Evolutionary conservation across 2,113 vertebrate species (phyloP).

Genomic region (Phrynocephalus versicolor): DNA sequence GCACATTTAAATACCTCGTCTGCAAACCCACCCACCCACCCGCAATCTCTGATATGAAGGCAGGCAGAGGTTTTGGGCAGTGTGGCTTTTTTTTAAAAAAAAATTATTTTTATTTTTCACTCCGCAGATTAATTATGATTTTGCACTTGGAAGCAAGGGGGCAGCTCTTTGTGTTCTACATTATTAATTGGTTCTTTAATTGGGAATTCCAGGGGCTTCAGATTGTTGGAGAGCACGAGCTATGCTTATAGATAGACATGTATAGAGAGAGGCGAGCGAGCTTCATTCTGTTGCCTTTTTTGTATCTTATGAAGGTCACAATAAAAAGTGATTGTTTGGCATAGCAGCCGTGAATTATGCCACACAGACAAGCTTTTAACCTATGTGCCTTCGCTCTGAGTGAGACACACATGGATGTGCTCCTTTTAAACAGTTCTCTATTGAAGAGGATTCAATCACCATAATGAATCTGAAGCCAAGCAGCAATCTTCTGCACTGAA

Average conservation of each 20-base stretch:
- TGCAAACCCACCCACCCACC: constrained; percentile 65
- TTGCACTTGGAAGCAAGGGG: constrained; percentile 80
- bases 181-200: constrained; percentile 95
- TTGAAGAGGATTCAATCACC: constrained; percentile 95
- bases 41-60: constrained; percentile 74
- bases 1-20: constrained; percentile 83
- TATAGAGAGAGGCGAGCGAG: constrained; percentile 54
- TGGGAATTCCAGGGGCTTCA: constrained; percentile 86
- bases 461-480: constrained; percentile 93
- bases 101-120: constrained; percentile 75
- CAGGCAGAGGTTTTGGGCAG: constrained; percentile 64
- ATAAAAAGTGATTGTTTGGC: constrained; percentile 92
- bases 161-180: constrained; percentile 84
- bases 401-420: constrained; percentile 81
- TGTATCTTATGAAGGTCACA: constrained; percentile 92
- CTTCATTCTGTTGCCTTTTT: constrained; percentile 79
- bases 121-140: constrained; percentile 85
- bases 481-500: constrained; percentile 91
- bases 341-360: constrained; percentile 89
- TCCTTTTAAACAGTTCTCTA: constrained; percentile 91
- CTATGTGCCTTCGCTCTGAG: constrained; percentile 87
- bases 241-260: constrained; percentile 50
- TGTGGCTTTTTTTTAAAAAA: background rate
- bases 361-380: constrained; percentile 94
- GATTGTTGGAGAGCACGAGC: constrained; percentile 81